Conservation (phyloP, 2,113 vertebrate species). For the Lepisosteus oculatus region DNA sequence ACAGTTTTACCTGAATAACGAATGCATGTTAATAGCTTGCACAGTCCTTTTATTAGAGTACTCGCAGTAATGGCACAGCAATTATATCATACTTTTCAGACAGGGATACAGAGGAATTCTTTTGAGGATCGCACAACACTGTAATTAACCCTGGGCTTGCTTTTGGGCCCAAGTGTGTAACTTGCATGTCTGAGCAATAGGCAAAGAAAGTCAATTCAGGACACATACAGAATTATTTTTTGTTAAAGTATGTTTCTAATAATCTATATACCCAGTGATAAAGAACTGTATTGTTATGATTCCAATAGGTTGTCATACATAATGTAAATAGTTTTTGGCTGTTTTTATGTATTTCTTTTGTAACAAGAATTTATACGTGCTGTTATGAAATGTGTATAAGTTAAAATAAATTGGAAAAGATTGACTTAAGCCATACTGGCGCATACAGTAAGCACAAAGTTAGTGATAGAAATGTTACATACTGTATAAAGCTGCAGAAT, state of each 20-base stretch:
- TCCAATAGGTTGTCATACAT: background rate
- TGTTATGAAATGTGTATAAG: no score
- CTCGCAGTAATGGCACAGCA: slow-evolving; percentile 4
- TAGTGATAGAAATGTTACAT: no score
- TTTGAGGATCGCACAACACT: background rate
- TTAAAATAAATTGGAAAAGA: no score
- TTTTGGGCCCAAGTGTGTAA: background rate
- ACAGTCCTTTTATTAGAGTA: background rate
- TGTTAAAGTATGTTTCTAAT: background rate
- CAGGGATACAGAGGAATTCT: background rate
- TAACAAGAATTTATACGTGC: no score
- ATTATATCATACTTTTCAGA: background rate
- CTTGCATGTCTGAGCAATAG: no score
- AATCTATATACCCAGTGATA: background rate
- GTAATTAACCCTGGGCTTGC: slow-evolving; percentile 1
- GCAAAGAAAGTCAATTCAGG: background rate
- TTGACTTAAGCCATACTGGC: no score
- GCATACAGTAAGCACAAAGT: no score
- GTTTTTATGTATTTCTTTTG: no score
- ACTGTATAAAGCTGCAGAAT: no score
- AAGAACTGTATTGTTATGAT: background rate
- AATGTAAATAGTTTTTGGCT: background rate
- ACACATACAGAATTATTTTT: background rate
- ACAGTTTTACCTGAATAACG: no score
- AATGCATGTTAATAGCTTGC: background rate